These are phyloP conservation scores for Ochotona princeps DNA, from an alignment of 2,113 vertebrate species.

Conservation along the genomic window DNA sequence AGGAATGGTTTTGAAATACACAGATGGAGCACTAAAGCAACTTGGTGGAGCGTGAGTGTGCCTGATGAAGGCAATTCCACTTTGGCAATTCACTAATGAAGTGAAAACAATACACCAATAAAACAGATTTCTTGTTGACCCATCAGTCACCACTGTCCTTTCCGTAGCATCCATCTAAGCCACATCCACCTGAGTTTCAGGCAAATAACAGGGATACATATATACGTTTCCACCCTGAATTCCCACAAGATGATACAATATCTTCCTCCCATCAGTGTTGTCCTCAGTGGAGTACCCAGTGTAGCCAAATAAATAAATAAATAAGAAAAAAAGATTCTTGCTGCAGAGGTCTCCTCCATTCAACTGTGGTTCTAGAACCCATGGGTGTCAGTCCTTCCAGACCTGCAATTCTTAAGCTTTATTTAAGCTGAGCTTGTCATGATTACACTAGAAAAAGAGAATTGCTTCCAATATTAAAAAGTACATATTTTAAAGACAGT, in stretches of 20 bases:
- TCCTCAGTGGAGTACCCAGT: not conserved
- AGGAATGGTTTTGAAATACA: not conserved
- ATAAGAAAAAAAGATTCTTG: not conserved
- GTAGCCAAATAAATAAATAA: too few relatives aligned
- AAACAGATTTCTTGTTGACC: not conserved
- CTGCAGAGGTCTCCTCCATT: not conserved
- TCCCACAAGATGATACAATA: not conserved
- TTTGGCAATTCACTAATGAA: not conserved
- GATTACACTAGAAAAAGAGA: constrained; percentile 20
- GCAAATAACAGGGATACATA: not conserved
- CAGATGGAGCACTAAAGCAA: not conserved
- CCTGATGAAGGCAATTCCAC: constrained; percentile 10
- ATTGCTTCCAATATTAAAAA: not conserved
- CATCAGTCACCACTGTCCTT: not conserved
- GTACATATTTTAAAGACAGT: too few relatives aligned
- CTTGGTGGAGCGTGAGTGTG: not conserved
- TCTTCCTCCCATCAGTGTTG: not conserved
- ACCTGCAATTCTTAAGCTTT: not conserved
- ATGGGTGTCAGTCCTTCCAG: not conserved
- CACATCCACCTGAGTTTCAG: not conserved
- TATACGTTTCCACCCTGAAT: not conserved
- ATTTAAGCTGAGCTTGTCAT: constrained; percentile 9
- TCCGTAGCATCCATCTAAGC: not conserved
- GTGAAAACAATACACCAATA: not conserved
- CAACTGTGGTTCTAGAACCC: not conserved